Percentiles rank a stretch among this genome's conserved stretches.
These are phyloP conservation scores for Aphidius ervi DNA, from an alignment of 1,140 invertebrate genomes.

Conservation along the genomic window DNA sequence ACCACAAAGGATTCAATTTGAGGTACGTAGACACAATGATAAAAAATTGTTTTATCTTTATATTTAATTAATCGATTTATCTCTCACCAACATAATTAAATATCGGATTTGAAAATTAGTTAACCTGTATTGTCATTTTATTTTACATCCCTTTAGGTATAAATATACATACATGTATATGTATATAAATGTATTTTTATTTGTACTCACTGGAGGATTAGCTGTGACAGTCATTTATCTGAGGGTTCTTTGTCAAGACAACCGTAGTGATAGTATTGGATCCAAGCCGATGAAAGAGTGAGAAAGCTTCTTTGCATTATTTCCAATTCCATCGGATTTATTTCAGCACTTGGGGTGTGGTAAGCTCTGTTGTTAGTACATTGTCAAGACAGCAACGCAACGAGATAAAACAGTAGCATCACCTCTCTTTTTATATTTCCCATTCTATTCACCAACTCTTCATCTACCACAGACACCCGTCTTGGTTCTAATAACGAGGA, in stretches of 20 bases:
- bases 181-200: no score
- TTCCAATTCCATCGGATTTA: conserved; percentile 52
- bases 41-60: no score
- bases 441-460: no score
- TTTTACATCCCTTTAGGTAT: no score
- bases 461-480: neutral
- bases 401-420: conserved; percentile 21
- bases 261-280: conserved; percentile 6
- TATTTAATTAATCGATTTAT: no score
- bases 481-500: conserved; percentile 50
- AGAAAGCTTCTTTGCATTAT: conserved; percentile 46
- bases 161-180: no score
- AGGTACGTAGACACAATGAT: no score
- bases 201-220: conserved; percentile 36
- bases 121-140: no score
- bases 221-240: conserved; percentile 28
- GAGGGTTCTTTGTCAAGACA: conserved; percentile 32
- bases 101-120: no score
- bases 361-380: conserved; percentile 42
- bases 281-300: conserved; percentile 2
- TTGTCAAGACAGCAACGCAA: conserved; percentile 17
- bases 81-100: no score
- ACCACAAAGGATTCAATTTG: no score
- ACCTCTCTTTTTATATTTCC: neutral
- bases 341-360: conserved; percentile 51